Base-by-base conservation (phyloP, 2,888 invertebrate species). In the Idaea straminata region DNA sequence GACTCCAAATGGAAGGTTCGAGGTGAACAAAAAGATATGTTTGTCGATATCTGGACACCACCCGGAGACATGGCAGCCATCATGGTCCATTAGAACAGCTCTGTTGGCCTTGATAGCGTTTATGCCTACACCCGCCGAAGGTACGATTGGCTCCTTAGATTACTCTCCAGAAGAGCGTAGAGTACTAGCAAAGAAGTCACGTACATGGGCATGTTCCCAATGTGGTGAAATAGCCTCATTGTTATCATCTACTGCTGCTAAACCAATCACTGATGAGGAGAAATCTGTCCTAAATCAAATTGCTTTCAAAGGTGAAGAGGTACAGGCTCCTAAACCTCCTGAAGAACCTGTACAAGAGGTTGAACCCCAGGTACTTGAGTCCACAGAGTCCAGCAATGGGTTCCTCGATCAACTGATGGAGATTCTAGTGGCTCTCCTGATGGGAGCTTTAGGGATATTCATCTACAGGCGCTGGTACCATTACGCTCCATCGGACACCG, bases 31-130 rank as follows among this genome's bases (percentile, higher is more conserved):
- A 86, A 99, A 99, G 89, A 98, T 99, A 78, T 99, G 99, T 84
- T 91, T 99, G 73, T 98, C 98, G 71, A 99, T 99, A 78, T 98
- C 98, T 68, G 98, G 98, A 5, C 96, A 98, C 88, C 99, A 99
- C 86, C 99, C 98, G n/a, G 99, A 99, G 87, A 97, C 98, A 57
- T 99, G 99, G 99, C 97, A 98, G 82, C 99, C 99, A 35, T 98
- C 98, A 4, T 99, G 99, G 99, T 98, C 98, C 38, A 98, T 99
- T 73, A 94, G 98, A 70, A 99, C 98, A 64, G 98, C 98, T 13
- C 90, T 99, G 66, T 88, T 99, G 72, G 98, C 98, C 15, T 93
- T 99, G 67, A 98, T 98, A 78, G 97, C 98, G 2, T 99, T 99
- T 83, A 98, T 99, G 97, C 98, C 98, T 0, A 96, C 98, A 5